Conservation (phyloP, 2,113 vertebrate genomes). For the Percopsis transmontana region DNA sequence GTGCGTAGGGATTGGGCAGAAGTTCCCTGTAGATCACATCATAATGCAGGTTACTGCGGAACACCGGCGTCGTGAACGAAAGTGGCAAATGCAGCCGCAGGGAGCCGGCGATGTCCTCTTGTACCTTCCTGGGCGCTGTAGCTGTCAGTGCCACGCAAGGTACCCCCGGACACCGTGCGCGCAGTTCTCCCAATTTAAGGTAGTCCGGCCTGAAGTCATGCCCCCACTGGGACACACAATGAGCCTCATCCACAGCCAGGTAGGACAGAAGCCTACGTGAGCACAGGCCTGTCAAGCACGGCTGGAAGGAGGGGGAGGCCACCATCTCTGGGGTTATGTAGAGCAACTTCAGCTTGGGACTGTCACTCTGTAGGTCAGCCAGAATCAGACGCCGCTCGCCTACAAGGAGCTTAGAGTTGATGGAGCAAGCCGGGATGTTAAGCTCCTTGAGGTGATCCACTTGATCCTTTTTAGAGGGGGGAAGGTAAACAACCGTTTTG, state of each 20-base stretch:
- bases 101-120: slow-evolving; percentile 83
- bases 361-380: slow-evolving; percentile 82
- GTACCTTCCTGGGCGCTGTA: slow-evolving; percentile 89
- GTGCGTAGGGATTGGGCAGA: slow-evolving; percentile 80
- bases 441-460: slow-evolving; percentile 86
- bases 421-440: slow-evolving; percentile 87
- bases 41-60: slow-evolving; percentile 91
- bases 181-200: slow-evolving; percentile 86
- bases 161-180: slow-evolving; percentile 73
- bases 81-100: slow-evolving; percentile 81
- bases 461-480: slow-evolving; percentile 83
- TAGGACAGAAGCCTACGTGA: slow-evolving; percentile 86
- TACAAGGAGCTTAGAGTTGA: slow-evolving; percentile 89
- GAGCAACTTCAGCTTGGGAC: slow-evolving; percentile 87
- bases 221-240: slow-evolving; percentile 98
- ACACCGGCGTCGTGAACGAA: slow-evolving; percentile 87
- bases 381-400: slow-evolving; percentile 85
- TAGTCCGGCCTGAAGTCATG: slow-evolving; percentile 97
- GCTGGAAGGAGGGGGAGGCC: slow-evolving; percentile 87
- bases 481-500: neutral
- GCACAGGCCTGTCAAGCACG: slow-evolving; percentile 82
- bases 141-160: slow-evolving; percentile 92
- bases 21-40: slow-evolving; percentile 92
- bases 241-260: slow-evolving; percentile 93
- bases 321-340: slow-evolving; percentile 98